Conservation (phyloP, 2,113 vertebrate species). For the Xiphias gladius region DNA sequence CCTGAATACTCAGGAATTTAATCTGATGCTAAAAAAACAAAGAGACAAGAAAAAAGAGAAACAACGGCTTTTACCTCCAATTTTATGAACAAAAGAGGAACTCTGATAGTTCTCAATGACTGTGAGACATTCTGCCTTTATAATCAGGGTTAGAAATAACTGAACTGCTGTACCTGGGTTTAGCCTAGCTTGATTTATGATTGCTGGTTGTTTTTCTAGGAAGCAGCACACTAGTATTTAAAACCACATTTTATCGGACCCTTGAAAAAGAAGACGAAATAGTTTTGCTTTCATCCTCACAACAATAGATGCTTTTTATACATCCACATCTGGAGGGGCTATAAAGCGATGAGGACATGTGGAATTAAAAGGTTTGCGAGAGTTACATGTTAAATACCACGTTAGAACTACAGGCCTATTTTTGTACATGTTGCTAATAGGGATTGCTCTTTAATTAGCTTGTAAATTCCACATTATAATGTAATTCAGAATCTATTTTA, state of each 20-base stretch:
- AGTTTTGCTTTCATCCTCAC: conserved; percentile 8
- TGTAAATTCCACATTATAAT: conserved; percentile 19
- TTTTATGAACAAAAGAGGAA: conserved; percentile 18
- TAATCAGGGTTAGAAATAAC: conserved; percentile 33
- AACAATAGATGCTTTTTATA: conserved; percentile 50
- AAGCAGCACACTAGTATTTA: conserved; percentile 27
- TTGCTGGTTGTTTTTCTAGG: conserved; percentile 10
- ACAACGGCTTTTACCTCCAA: background rate
- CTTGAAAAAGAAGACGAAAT: conserved; percentile 2
- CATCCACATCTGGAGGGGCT: conserved; percentile 33
- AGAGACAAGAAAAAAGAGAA: background rate
- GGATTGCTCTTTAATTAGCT: background rate
- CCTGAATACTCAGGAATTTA: conserved; percentile 6
- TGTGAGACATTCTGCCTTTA: background rate
- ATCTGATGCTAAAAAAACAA: conserved; percentile 36
- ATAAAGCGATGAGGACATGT: conserved; percentile 28
- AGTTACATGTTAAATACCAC: conserved; percentile 34
- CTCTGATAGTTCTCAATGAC: background rate
- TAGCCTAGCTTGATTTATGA: conserved; percentile 26
- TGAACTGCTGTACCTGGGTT: conserved; percentile 5
- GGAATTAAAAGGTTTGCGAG: conserved; percentile 42
- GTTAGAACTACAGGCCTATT: conserved; percentile 18
- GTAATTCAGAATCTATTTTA: conserved; percentile 15
- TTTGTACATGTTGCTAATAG: background rate
- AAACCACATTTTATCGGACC: conserved; percentile 11